A percentile compares a stretch with the other conserved stretches of the same genome.
These are phyloP conservation scores for Dryas iulia DNA, from an alignment of 1,140 invertebrate species.

Conservation along the genomic window DNA sequence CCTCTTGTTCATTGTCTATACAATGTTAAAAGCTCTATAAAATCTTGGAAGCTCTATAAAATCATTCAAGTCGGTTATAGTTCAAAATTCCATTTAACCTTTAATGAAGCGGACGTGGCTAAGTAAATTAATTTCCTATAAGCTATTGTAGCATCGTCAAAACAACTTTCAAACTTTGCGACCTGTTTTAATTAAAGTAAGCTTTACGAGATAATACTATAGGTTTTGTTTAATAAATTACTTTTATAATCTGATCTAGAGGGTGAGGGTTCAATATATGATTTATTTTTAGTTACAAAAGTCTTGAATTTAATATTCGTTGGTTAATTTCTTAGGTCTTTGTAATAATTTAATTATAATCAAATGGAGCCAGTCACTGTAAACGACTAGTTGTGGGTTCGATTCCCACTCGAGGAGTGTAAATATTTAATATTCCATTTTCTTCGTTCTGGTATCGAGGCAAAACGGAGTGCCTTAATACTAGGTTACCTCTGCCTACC, in stretches of 20 bases:
- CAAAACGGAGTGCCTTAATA: no score
- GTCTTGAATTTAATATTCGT: no score
- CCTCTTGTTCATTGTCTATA: background rate
- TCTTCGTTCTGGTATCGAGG: no score
- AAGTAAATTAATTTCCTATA: slow-evolving; percentile 43
- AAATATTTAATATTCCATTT: no score
- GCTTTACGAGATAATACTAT: slow-evolving; percentile 2
- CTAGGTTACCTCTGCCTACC: no score
- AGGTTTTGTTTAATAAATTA: background rate
- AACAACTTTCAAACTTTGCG: slow-evolving; percentile 31
- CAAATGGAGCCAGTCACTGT: no score
- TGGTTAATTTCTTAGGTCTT: no score
- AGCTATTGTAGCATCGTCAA: slow-evolving; percentile 34
- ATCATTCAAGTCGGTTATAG: slow-evolving; percentile 4
- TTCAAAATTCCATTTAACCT: slow-evolving; percentile 29
- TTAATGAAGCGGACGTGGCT: slow-evolving; percentile 27
- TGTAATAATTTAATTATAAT: no score
- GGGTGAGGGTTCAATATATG: no score
- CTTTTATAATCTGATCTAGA: background rate
- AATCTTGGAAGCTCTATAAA: background rate
- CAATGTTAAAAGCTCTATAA: background rate
- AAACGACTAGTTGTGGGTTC: no score
- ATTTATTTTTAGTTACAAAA: no score
- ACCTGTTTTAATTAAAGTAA: slow-evolving; percentile 36
- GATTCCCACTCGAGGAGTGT: no score